Evolutionary conservation across 1,140 invertebrate species (phyloP).

Genomic region (Orchesella cincta): DNA sequence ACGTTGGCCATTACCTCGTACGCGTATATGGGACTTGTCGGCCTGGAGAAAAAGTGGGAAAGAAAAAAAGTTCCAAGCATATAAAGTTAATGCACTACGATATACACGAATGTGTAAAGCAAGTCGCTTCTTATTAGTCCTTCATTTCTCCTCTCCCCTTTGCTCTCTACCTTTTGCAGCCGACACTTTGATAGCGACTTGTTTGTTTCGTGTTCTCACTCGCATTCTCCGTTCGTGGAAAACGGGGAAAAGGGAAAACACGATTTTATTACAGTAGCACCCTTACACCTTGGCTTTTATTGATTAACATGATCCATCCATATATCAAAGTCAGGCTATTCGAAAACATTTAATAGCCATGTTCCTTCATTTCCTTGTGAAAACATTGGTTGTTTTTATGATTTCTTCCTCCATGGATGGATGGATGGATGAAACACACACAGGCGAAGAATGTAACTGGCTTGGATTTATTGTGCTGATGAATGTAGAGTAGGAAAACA

Average conservation of each 20-base stretch:
- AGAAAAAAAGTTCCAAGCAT: not conserved
- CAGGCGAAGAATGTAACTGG: no score
- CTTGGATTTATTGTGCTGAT: no score
- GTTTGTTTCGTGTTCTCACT: slow-evolving; percentile 4
- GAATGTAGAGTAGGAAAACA: no score
- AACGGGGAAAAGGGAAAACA: slow-evolving; percentile 5
- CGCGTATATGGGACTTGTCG: no score
- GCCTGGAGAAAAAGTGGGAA: not conserved
- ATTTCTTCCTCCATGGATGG: not conserved
- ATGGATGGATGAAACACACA: no score
- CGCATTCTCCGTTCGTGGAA: not conserved
- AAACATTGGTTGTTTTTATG: slow-evolving; percentile 2
- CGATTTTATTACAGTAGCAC: slow-evolving; percentile 9
- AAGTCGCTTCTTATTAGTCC: slow-evolving; percentile 17
- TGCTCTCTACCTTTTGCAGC: not conserved
- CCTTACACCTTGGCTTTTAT: slow-evolving; percentile 20
- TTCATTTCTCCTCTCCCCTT: not conserved
- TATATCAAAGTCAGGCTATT: slow-evolving; percentile 17
- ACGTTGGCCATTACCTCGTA: no score
- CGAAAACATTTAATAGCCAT: slow-evolving; percentile 23
- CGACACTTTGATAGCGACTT: slow-evolving; percentile 6
- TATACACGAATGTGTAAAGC: not conserved
- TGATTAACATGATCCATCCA: slow-evolving; percentile 30
- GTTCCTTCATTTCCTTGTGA: slow-evolving; percentile 24
- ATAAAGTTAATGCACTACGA: not conserved